Conservation (phyloP, 2,797 vertebrate species). For the Botia almorhae region DNA sequence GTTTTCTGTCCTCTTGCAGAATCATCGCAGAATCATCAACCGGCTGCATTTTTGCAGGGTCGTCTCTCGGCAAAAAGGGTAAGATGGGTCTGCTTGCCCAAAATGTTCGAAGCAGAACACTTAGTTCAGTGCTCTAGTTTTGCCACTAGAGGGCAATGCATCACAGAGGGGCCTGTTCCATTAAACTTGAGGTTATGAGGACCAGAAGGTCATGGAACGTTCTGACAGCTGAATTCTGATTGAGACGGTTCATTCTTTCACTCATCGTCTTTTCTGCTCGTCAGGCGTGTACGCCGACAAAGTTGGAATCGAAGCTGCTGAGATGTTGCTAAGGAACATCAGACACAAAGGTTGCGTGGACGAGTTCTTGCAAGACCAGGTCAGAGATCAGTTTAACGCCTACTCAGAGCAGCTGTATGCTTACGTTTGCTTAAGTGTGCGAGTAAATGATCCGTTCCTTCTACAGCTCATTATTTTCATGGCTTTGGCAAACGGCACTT, state of each 20-base stretch:
- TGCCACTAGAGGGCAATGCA: constrained; percentile 51
- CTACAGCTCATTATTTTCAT: constrained; percentile 94
- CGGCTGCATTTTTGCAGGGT: constrained; percentile 94
- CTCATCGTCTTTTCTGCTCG: neutral
- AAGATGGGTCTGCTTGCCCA: constrained; percentile 44
- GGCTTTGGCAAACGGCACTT: constrained; percentile 91
- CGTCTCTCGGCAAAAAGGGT: constrained; percentile 97
- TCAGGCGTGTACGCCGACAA: constrained; percentile 90
- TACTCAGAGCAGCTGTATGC: neutral
- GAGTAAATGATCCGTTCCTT: constrained; percentile 17
- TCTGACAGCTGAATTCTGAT: neutral
- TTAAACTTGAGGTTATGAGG: neutral
- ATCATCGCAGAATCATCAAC: constrained; percentile 95
- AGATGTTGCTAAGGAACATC: constrained; percentile 92
- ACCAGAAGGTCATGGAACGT: neutral
- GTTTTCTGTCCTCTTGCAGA: constrained; percentile 68
- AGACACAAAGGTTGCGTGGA: constrained; percentile 94
- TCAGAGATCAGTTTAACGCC: constrained; percentile 63
- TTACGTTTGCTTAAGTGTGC: neutral
- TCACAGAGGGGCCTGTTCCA: neutral
- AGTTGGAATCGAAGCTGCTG: constrained; percentile 92
- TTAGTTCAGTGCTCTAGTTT: constrained; percentile 6
- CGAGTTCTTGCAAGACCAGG: constrained; percentile 96
- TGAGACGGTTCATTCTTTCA: neutral
- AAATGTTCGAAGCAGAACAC: neutral